A percentile compares a stretch with the other conserved stretches of the same genome.
Conservation (phyloP, 2,113 vertebrate genomes). For the Pyxicephalus adspersus region DNA sequence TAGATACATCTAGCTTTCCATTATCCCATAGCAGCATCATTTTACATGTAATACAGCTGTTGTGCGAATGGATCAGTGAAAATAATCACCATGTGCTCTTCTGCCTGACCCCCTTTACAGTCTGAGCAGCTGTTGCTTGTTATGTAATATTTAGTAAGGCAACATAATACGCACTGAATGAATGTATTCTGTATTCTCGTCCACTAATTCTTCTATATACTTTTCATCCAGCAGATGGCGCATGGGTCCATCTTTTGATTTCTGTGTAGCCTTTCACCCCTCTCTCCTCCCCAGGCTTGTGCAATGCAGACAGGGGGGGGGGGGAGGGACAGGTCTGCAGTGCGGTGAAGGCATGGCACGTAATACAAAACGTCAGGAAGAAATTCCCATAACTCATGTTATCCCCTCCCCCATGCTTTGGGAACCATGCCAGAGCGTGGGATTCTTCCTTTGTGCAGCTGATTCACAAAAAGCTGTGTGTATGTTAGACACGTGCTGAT, state of each 20-base stretch:
- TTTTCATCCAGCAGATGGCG: slow-evolving; percentile 45
- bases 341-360: slow-evolving; percentile 41
- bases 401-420: neutral
- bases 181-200: too few relatives aligned
- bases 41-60: too few relatives aligned
- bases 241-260: slow-evolving; percentile 7
- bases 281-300: slow-evolving; percentile 38
- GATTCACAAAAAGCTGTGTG: slow-evolving; percentile 26
- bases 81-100: too few relatives aligned
- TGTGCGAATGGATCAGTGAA: too few relatives aligned
- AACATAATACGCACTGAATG: too few relatives aligned
- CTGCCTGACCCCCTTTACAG: too few relatives aligned
- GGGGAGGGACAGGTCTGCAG: slow-evolving; percentile 43
- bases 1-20: too few relatives aligned
- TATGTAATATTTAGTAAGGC: too few relatives aligned
- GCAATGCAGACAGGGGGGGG: slow-evolving; percentile 50
- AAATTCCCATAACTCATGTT: slow-evolving; percentile 29
- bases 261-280: slow-evolving; percentile 13
- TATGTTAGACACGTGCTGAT: neutral
- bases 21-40: too few relatives aligned
- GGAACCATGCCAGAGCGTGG: slow-evolving; percentile 29
- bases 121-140: too few relatives aligned
- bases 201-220: too few relatives aligned
- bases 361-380: slow-evolving; percentile 16
- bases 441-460: slow-evolving; percentile 30